Conservation (phyloP, 2,113 vertebrate genomes). For the Empidonax alnorum region DNA sequence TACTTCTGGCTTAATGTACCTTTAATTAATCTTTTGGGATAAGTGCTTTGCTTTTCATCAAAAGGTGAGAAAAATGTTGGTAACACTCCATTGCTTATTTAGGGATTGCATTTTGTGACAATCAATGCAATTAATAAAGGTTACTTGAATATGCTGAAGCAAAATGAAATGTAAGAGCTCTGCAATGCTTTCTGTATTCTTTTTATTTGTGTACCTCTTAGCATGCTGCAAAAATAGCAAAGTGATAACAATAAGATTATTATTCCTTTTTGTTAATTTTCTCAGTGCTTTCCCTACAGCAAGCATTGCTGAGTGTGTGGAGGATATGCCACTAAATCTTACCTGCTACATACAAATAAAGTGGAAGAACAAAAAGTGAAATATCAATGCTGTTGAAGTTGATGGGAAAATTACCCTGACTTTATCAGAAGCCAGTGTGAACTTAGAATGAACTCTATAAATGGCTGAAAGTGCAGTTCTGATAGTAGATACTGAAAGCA, state of each 20-base stretch:
- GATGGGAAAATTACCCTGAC: not conserved
- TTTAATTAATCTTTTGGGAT: constrained; percentile 55
- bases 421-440: not conserved
- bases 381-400: not conserved
- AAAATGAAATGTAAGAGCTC: not conserved
- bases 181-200: not conserved
- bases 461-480: not conserved
- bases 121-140: constrained; percentile 28
- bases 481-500: not conserved
- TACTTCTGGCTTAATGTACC: not conserved
- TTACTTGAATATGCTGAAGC: not conserved
- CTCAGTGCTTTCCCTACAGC: not conserved
- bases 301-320: not conserved
- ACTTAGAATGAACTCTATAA: not conserved
- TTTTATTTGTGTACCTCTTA: not conserved
- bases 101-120: not conserved
- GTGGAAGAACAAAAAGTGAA: not conserved
- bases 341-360: not conserved
- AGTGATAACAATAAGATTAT: not conserved
- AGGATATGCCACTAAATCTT: not conserved
- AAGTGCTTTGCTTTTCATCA: not conserved
- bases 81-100: constrained; percentile 27
- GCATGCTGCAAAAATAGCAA: not conserved
- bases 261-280: not conserved
- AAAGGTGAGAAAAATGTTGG: constrained; percentile 4